phyloP scores from a whole-genome alignment of 2,797 vertebrate species.

The Podarcis siculus region DNA sequence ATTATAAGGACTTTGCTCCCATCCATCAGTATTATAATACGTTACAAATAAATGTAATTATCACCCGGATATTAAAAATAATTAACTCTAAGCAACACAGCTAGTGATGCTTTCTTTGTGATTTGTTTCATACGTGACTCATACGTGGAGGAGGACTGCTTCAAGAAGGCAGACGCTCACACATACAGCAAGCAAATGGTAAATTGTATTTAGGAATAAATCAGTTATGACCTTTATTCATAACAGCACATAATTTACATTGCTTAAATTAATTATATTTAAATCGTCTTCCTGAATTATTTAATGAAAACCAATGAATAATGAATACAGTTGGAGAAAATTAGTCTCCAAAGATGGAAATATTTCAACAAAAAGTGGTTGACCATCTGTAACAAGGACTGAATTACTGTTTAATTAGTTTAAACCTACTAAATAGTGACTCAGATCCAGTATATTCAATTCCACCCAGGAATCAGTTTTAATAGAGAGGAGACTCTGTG shows the following conservation, averaged over 20 bases:
- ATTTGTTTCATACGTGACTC: background rate
- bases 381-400: slow-evolving; percentile 9
- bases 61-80: background rate
- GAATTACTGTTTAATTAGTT: slow-evolving; percentile 34
- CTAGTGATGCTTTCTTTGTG: background rate
- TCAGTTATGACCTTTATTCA: slow-evolving; percentile 7
- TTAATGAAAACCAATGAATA: slow-evolving; percentile 28
- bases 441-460: background rate
- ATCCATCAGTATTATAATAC: slow-evolving; percentile 2
- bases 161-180: background rate
- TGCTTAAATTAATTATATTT: slow-evolving; percentile 46
- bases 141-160: background rate
- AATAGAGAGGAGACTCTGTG: background rate
- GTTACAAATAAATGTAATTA: background rate
- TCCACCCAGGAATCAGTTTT: background rate
- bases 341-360: slow-evolving; percentile 26
- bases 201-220: slow-evolving; percentile 19
- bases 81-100: background rate
- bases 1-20: background rate
- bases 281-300: slow-evolving; percentile 10
- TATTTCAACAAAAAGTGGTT: slow-evolving; percentile 7
- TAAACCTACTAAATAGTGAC: background rate
- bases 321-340: slow-evolving; percentile 39
- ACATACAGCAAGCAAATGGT: background rate
- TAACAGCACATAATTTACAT: slow-evolving; percentile 23